Conservation (phyloP, 2,113 vertebrate genomes). For the Peromyscus leucopus region DNA sequence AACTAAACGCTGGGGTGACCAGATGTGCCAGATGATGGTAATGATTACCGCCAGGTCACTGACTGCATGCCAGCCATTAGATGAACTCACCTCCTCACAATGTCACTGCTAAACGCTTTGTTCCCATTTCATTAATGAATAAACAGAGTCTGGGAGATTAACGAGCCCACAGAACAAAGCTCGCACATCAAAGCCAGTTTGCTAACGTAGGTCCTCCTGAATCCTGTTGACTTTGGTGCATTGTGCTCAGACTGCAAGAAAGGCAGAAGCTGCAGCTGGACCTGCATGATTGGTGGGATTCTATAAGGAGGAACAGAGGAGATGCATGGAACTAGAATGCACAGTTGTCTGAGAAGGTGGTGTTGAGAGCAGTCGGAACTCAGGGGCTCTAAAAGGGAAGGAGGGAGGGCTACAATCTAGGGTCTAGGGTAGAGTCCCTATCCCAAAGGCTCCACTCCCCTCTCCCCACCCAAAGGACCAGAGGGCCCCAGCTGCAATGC, state of each 20-base stretch:
- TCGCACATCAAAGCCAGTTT: not conserved
- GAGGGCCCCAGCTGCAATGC: not conserved
- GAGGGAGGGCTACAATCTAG: not conserved
- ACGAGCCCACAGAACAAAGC: not conserved
- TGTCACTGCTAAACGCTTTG: not conserved
- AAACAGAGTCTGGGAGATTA: not conserved
- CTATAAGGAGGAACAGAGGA: not conserved
- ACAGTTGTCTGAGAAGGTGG: not conserved
- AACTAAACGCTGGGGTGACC: not conserved
- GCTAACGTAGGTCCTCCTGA: not conserved
- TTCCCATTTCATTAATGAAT: not conserved
- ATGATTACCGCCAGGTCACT: too few relatives aligned
- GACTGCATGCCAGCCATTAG: not conserved
- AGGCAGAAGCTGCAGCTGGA: not conserved
- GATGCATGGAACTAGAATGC: not conserved
- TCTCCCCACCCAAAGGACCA: not conserved
- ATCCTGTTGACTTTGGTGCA: fast-evolving
- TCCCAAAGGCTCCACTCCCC: not conserved
- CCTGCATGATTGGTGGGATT: too few relatives aligned
- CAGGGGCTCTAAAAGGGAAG: not conserved
- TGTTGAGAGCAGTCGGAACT: not conserved
- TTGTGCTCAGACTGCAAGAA: not conserved
- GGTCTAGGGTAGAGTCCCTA: fast-evolving
- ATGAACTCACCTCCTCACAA: not conserved
- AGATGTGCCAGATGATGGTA: not conserved